Evolutionary conservation across 2,113 vertebrate genomes (phyloP).

Genomic region (Urocynchramus pylzowi): DNA sequence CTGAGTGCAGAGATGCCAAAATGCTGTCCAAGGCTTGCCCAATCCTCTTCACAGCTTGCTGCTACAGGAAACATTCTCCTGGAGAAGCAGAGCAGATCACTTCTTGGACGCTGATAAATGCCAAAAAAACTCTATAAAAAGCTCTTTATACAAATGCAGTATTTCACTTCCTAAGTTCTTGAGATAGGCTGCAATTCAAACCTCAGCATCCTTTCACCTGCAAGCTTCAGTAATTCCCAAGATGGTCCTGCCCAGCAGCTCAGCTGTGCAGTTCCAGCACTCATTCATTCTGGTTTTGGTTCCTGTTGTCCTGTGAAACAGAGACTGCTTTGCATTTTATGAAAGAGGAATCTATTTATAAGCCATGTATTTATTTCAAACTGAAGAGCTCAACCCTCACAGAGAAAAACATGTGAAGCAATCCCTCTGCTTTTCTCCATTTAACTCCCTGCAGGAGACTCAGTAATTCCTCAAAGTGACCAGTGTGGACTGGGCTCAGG

Average conservation of each 20-base stretch:
- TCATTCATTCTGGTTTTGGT: not conserved
- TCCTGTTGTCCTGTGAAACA: not conserved
- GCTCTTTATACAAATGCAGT: not conserved
- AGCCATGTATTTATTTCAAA: not conserved
- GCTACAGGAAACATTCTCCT: not conserved
- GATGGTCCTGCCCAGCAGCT: not conserved
- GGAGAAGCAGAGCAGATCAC: not conserved
- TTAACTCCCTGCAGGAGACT: not conserved
- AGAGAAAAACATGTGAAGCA: not conserved
- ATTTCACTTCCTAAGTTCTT: not conserved
- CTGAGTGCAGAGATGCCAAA: not conserved
- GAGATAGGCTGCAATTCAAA: not conserved
- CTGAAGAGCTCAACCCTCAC: not conserved
- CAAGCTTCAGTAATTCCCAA: not conserved
- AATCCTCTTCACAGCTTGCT: not conserved
- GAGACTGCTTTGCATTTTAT: not conserved
- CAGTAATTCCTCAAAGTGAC: not conserved
- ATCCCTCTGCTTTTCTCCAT: not conserved
- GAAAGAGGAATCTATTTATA: slow-evolving; percentile 39
- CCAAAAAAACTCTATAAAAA: not conserved
- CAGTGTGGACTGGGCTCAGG: not conserved
- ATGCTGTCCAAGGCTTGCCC: not conserved
- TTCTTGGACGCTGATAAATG: not conserved
- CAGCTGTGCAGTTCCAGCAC: not conserved
- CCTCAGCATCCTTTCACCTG: not conserved